Evolutionary conservation across 2,113 vertebrate genomes (phyloP), one percentile per base, ranked within the genome.

Genomic region (Isurus oxyrinchus): DNA sequence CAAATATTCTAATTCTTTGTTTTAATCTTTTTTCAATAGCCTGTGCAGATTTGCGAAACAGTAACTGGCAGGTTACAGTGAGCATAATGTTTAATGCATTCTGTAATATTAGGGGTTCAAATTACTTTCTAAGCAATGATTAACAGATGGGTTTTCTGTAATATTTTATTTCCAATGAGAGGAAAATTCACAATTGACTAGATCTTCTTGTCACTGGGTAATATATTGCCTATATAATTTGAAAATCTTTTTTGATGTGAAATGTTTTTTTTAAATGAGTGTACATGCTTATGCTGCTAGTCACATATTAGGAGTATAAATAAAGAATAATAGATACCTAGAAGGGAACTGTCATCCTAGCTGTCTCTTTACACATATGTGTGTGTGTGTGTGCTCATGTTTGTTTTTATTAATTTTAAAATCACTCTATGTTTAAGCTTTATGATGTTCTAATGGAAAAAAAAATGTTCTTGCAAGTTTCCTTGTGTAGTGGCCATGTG

Each of bases 61-160:
- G 94, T 55, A 95, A 95, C 63, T 72, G 94, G 25, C 94, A 95
- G 44, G 66, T 95, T 95, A 76, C 25, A 23, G 49, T 72, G 94
- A 69, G 67, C 94, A 76, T 95, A 72, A 95, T 95, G 44, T 95
- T 95, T 95, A 76, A 95, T 95, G 94, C 31, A 69, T 95, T 95
- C 44, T 95, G 94, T 69, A 95, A 95, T 95, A 95, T 95, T 55
- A 95, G 69, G 94, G 44, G 44, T 72, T 76, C 63, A 69, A 95
- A 95, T 95, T 72, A 95, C 94, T 95, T 95, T 69, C 94, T 95
- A 95, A 95, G 67, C 67, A 95, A 95, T 95, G 94, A 95, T 95
- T 95, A 95, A 95, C 94, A 95, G 94, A 95, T 95, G 94, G 94
- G 25, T 72, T 95, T 95, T 72, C 67, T 72, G 94, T 95, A 95